phyloP scores from a whole-genome alignment of 2,888 invertebrate genomes.

The Nipponacmea schrenckii region DNA sequence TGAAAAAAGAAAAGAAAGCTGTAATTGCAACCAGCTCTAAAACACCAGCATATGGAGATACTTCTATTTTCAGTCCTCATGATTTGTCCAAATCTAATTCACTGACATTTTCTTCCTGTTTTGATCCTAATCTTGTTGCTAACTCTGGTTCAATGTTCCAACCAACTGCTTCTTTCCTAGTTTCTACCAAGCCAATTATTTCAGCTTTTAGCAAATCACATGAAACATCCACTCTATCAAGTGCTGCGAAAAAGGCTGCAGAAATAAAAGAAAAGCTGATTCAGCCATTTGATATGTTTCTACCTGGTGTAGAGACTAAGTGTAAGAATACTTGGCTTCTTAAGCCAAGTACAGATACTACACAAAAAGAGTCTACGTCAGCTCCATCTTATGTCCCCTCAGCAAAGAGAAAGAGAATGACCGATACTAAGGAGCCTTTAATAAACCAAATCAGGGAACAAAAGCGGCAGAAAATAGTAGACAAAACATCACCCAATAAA shows the following conservation, averaged over 20 bases:
- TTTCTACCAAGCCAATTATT: neutral
- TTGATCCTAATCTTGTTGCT: neutral
- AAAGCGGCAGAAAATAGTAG: neutral
- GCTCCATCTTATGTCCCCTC: neutral
- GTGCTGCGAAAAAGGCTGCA: neutral
- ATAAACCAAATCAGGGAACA: neutral
- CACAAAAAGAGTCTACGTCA: neutral
- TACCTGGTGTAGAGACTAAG: neutral
- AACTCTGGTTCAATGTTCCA: neutral
- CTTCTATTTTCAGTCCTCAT: neutral
- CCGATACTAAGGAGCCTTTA: neutral
- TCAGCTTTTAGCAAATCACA: neutral
- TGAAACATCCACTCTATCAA: neutral
- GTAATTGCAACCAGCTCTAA: neutral
- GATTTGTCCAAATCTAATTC: neutral
- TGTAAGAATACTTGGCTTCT: neutral
- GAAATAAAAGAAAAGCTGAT: neutral
- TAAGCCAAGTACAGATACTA: neutral
- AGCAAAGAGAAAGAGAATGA: neutral
- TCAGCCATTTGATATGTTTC: neutral
- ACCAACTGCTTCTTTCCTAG: neutral
- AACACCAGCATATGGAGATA: neutral
- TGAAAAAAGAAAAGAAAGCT: conserved; percentile 33
- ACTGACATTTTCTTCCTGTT: neutral
- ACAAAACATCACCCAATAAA: too few relatives aligned